Conservation (phyloP, 2,113 vertebrate genomes). For the Aepyceros melampus region DNA sequence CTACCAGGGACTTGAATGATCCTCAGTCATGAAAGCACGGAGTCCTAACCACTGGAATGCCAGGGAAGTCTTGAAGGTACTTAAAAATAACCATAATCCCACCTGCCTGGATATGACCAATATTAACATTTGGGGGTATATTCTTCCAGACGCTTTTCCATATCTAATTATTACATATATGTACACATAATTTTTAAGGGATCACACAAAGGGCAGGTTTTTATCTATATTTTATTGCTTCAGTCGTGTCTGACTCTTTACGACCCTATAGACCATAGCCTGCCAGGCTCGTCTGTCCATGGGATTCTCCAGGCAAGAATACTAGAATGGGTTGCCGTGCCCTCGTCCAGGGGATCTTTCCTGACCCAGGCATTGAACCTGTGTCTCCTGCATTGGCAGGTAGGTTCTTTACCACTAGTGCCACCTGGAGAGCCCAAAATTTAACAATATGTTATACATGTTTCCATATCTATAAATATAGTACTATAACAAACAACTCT, state of each 20-base stretch:
- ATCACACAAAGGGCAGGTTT: neutral
- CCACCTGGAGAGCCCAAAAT: neutral
- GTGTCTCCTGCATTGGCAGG: neutral
- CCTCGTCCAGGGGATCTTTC: neutral
- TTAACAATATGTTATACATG: neutral
- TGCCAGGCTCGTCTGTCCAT: neutral
- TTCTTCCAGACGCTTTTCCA: neutral
- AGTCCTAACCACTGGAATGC: neutral
- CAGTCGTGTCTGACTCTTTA: neutral
- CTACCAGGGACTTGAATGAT: neutral
- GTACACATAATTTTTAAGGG: neutral
- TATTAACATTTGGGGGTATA: neutral
- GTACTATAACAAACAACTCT: neutral
- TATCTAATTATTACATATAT: neutral
- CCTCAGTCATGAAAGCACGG: neutral
- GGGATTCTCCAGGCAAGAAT: neutral
- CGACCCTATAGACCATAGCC: neutral
- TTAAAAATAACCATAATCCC: neutral
- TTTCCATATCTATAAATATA: neutral
- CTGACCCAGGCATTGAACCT: neutral
- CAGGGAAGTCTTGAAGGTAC: neutral
- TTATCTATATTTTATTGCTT: neutral
- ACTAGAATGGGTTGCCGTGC: neutral
- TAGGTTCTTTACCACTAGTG: neutral
- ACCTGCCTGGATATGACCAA: neutral